Base-by-base conservation (phyloP, 2,888 invertebrate genomes). In the Exephanes ischioxanthus region DNA sequence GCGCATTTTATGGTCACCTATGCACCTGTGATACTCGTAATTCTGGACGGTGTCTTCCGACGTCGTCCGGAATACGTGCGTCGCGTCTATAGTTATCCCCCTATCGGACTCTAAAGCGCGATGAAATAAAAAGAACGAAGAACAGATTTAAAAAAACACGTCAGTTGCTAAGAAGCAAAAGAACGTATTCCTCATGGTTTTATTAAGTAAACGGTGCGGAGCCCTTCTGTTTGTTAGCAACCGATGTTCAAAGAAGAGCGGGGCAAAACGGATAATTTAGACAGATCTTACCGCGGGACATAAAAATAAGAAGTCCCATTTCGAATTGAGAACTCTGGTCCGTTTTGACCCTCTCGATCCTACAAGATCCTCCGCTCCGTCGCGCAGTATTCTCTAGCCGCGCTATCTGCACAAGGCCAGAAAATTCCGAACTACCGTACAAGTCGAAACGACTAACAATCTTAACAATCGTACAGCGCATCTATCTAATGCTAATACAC, bases 361-460 rank as follows among this genome's bases (percentile, higher is more conserved):
- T 45, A 1, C 14, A 3, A 45, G 45, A 45, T 45, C 45, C 1
- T 45, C 16, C 45, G 16, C 30, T 33, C 30, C 33, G 2, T 63
- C 16, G 30, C n/a, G 30, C 14, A 26, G 16, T 30, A 5, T 63
- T 63, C 33, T 63, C 33, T 16, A 0, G 0, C 26, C 61, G 11
- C 11, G 58, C 14, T 11, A 58, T 58, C 58, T 58, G 16, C 61
- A 2, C 0, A 6, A 16, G 0, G 1, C 30, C 63, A 30, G 14
- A 67, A n/a, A 67, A 68, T 75, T 75, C 48, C 45, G 22, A 75
- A 70, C 70, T 26, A 41, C 61, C 75, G 61, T 76, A 68, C 37
- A 75, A 61, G 75, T 76, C 22, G 51, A 67, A 76, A 58, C n/a
- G 45, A 68, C 22, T 41, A 75, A 75, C 51, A 63, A 75, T 63